Percentiles rank a stretch among this genome's conserved stretches.
Conservation (phyloP, 2,113 vertebrate species). For the Gracilinanus agilis region DNA sequence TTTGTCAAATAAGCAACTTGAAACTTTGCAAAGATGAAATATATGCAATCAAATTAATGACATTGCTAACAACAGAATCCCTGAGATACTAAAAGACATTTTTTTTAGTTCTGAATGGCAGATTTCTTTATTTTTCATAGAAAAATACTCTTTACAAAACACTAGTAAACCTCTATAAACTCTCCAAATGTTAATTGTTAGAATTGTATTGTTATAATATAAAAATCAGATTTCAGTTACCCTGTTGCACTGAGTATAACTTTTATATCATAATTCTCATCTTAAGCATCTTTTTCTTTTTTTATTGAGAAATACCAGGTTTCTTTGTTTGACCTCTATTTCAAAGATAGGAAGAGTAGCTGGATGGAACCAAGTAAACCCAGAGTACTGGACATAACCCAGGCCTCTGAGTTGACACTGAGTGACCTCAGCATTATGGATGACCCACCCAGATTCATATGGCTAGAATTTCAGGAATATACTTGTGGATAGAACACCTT, state of each 20-base stretch:
- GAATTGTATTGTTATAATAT: neutral
- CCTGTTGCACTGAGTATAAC: neutral
- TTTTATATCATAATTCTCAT: neutral
- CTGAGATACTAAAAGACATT: neutral
- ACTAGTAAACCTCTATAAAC: neutral
- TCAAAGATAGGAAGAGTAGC: neutral
- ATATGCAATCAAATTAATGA: neutral
- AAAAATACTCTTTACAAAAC: neutral
- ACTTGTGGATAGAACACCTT: neutral
- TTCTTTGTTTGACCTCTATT: neutral
- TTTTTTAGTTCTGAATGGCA: neutral
- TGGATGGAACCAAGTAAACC: neutral
- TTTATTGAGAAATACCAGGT: neutral
- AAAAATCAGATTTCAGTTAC: neutral
- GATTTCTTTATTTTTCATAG: neutral
- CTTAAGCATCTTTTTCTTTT: neutral
- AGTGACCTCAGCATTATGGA: neutral
- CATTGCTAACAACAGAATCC: neutral
- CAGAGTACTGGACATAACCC: neutral
- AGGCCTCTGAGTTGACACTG: neutral
- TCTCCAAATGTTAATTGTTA: neutral
- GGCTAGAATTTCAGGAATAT: neutral
- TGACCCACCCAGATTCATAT: neutral
- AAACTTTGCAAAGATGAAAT: neutral
- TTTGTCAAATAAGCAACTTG: neutral